phyloP scores from a whole-genome alignment of 2,113 vertebrate species.

The Salvator merianae region DNA sequence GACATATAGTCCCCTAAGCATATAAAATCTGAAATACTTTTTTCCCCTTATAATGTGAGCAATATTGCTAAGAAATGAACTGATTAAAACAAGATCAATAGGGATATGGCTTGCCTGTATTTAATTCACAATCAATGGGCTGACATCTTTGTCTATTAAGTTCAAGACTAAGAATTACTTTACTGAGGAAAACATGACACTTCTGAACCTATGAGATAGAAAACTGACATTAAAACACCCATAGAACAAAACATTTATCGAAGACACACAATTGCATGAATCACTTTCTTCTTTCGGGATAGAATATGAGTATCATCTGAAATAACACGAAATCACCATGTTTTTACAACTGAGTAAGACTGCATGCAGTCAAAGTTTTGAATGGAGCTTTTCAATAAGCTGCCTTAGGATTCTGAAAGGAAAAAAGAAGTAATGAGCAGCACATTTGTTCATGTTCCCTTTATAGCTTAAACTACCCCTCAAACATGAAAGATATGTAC shows the following conservation, averaged over 20 bases:
- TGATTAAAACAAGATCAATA: neutral
- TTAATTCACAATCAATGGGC: too few relatives aligned
- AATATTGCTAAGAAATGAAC: neutral
- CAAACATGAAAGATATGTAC: too few relatives aligned
- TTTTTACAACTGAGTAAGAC: too few relatives aligned
- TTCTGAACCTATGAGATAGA: neutral
- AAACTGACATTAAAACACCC: neutral
- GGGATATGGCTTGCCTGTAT: neutral
- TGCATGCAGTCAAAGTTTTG: too few relatives aligned
- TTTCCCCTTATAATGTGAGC: neutral
- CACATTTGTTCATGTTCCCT: too few relatives aligned
- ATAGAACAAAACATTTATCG: neutral
- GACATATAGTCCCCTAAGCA: too few relatives aligned
- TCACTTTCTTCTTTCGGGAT: neutral
- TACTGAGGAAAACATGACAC: neutral
- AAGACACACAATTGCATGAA: neutral
- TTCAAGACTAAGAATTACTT: neutral
- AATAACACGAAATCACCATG: too few relatives aligned
- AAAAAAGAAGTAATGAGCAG: too few relatives aligned
- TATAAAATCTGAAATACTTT: conserved; percentile 12
- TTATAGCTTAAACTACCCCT: too few relatives aligned
- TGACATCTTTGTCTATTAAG: neutral
- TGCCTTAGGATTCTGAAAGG: too few relatives aligned
- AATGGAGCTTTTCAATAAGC: too few relatives aligned
- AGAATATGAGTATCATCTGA: neutral